These are phyloP conservation scores for Oeneis ivallda DNA, from an alignment of 2,888 invertebrate species.

Conservation along the genomic window DNA sequence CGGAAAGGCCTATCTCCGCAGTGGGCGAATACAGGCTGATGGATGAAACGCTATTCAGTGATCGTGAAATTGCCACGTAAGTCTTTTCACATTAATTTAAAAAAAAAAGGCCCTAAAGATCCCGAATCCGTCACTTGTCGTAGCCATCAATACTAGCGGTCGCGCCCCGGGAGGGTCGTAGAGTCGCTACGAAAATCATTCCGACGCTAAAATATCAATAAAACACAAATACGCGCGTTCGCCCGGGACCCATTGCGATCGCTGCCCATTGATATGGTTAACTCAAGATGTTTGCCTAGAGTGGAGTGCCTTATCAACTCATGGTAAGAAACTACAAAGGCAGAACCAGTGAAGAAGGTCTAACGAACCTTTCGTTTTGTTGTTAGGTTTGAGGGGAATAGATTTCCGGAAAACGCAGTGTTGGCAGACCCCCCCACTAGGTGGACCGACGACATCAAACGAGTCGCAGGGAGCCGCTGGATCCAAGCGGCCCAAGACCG, in stretches of 20 bases:
- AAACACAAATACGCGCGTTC: slow-evolving; percentile 63
- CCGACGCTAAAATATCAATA: slow-evolving; percentile 79
- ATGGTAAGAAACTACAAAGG: too few species aligned
- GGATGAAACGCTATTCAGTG: too few species aligned
- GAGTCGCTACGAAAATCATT: slow-evolving; percentile 75
- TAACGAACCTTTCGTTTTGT: too few species aligned
- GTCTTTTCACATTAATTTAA: background rate
- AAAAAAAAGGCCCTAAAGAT: slow-evolving; percentile 16
- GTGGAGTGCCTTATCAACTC: too few species aligned
- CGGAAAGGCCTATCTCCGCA: too few species aligned
- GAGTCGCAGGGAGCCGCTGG: too few species aligned
- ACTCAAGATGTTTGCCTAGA: background rate
- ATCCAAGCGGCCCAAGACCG: too few species aligned
- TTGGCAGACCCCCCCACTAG: too few species aligned
- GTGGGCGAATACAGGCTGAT: too few species aligned
- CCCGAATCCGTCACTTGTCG: slow-evolving; percentile 53
- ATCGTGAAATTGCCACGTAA: too few species aligned
- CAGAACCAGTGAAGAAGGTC: too few species aligned
- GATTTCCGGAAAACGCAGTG: background rate
- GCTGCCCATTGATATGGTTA: slow-evolving; percentile 36
- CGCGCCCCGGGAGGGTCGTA: slow-evolving; percentile 69
- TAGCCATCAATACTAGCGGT: slow-evolving; percentile 71
- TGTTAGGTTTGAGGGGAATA: background rate
- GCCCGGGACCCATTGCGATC: slow-evolving; percentile 61
- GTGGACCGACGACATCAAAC: too few species aligned